phyloP scores from a whole-genome alignment of 2,113 vertebrate species.

The Ellobius talpinus region DNA sequence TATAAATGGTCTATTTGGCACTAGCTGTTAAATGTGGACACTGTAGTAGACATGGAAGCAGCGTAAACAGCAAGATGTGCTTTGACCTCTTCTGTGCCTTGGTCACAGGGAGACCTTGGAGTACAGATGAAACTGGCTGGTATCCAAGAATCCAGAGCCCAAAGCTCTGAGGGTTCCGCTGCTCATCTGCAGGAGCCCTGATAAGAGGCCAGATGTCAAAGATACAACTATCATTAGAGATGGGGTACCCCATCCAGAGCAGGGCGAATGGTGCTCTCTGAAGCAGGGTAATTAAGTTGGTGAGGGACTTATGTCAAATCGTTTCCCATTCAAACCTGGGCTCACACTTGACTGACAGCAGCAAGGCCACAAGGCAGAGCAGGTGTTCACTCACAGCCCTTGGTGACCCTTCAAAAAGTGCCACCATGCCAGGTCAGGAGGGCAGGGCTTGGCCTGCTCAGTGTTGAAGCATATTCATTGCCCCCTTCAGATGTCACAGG shows the following conservation, averaged over 20 bases:
- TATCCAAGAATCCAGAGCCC: not conserved
- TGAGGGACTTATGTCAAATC: fast-evolving
- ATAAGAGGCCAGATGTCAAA: not conserved
- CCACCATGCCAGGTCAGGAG: not conserved
- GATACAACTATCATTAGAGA: not conserved
- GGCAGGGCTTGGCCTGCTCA: too few species aligned
- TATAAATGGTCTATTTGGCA: not conserved
- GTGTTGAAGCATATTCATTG: not conserved
- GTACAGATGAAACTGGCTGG: not conserved
- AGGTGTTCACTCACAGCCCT: not conserved
- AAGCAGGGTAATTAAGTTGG: fast-evolving
- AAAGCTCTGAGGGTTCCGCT: not conserved
- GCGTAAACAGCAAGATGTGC: not conserved
- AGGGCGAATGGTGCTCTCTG: fast-evolving
- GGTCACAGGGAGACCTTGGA: not conserved
- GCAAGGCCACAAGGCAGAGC: fast-evolving
- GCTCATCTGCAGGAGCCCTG: not conserved
- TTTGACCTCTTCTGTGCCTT: not conserved
- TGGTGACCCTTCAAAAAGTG: not conserved
- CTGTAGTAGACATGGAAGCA: fast-evolving
- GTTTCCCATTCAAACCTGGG: not conserved
- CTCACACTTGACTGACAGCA: not conserved
- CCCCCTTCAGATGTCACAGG: not conserved
- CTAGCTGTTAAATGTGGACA: not conserved
- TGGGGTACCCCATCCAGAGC: fast-evolving